Evolutionary conservation across 2,888 invertebrate genomes (phyloP), one percentile per base, ranked within the genome.

Genomic region (Archips crataeganus): DNA sequence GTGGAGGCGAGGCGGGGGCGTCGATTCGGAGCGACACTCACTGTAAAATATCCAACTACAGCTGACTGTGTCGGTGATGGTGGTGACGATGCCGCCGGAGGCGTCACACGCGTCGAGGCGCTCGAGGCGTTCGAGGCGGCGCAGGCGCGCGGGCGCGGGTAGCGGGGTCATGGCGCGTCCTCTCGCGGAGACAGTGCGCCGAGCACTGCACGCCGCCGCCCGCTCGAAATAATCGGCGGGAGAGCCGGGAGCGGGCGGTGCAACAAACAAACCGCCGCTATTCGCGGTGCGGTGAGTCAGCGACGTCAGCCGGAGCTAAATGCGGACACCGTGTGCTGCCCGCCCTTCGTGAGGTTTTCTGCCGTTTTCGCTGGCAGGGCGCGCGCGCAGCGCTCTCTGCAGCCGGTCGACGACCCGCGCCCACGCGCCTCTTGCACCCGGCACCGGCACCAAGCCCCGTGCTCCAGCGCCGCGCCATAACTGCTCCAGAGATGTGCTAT

Each of bases 11-110:
- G 74, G 76, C 62, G 71, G 63, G 74, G 69, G 80, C 64, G 76
- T 49, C 75, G 49, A 64, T 75, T 73, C 49, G 77, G 77, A 76
- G 76, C 81, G 88, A 92, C 91, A 94, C 94, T 95, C 96, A 96
- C 96, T 96, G 93, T 96, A 97, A 89, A 97, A 96, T 93, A 96
- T 96, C 96, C 96, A 97, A 95, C 96, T 96, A 91, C 96, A 96
- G 93, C 96, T 96, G 90, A 96, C 95, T 79, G 92, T 95, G 93
- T 96, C 96, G 87, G 95, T 95, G 89, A 95, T 90, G 87, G 95
- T 95, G 87, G 95, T 95, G 90, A 96, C 95, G 87, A 96, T 90
- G 85, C 93, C 94, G 81, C 49, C 49, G 49, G 49, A 49, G 49
- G 96, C 95, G 87, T 95, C 95, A 83, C 96, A 95, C 82, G 87